phyloP scores from a whole-genome alignment of 2,113 vertebrate genomes.

The Tetraodon nigroviridis region DNA sequence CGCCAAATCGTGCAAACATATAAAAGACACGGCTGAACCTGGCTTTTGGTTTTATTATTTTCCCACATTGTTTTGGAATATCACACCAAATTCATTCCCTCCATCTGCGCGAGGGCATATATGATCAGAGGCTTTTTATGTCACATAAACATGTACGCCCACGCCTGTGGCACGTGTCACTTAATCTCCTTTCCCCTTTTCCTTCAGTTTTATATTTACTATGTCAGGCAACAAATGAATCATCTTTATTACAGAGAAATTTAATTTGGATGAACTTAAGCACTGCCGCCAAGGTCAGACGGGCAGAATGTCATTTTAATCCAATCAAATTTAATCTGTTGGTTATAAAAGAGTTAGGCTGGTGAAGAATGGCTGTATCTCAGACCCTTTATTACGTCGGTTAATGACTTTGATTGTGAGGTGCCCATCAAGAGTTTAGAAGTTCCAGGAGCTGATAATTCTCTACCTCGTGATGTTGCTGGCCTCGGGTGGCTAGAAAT shows the following conservation, averaged over 20 bases:
- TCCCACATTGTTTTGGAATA: no score
- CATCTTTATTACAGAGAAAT: constrained; percentile 78
- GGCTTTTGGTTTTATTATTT: not conserved
- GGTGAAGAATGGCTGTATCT: constrained; percentile 79
- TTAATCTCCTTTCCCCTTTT: constrained; percentile 61
- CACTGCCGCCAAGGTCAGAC: constrained; percentile 77
- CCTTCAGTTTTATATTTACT: constrained; percentile 74
- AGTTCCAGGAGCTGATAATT: constrained; percentile 60
- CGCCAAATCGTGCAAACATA: not conserved
- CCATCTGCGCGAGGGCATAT: not conserved
- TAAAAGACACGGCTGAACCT: not conserved
- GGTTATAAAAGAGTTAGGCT: constrained; percentile 80
- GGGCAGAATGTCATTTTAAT: constrained; percentile 81
- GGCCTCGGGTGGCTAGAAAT: constrained; percentile 41
- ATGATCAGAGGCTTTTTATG: not conserved
- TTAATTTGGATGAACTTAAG: constrained; percentile 81
- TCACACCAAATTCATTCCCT: no score
- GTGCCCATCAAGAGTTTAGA: constrained; percentile 70
- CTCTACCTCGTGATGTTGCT: constrained; percentile 38
- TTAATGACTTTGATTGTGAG: constrained; percentile 78
- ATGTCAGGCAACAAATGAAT: constrained; percentile 78
- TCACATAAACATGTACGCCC: not conserved
- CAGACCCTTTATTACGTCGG: constrained; percentile 75
- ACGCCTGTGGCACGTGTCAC: constrained; percentile 55
- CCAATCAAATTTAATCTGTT: constrained; percentile 81